Conservation (phyloP, 1,140 invertebrate species). For the Sarcophaga bullata region DNA sequence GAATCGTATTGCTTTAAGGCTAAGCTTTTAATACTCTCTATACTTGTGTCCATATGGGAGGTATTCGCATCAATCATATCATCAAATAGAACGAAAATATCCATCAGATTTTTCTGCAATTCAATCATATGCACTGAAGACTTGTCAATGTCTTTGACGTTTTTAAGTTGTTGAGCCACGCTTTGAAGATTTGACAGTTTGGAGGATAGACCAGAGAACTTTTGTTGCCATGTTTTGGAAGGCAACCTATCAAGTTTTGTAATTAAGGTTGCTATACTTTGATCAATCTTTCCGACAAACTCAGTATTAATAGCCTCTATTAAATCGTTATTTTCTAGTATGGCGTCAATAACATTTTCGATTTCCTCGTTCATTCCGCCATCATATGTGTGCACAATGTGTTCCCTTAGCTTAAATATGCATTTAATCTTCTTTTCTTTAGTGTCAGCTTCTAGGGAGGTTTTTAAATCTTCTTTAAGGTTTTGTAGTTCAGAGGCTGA, state of each 20-base stretch:
- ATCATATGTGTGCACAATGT: slow-evolving; percentile 62
- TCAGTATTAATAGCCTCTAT: slow-evolving; percentile 47
- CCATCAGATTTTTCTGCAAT: slow-evolving; percentile 57
- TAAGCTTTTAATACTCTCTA: slow-evolving; percentile 17
- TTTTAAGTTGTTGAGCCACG: slow-evolving; percentile 49
- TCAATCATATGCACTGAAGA: slow-evolving; percentile 54
- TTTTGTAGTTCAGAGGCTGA: neutral
- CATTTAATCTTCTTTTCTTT: slow-evolving; percentile 46
- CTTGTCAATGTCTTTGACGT: slow-evolving; percentile 48
- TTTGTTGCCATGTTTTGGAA: slow-evolving; percentile 47
- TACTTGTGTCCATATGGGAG: neutral
- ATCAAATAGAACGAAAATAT: slow-evolving; percentile 56
- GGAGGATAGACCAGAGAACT: slow-evolving; percentile 46
- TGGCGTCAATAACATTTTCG: slow-evolving; percentile 52
- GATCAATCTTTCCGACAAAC: slow-evolving; percentile 39
- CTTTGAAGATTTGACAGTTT: slow-evolving; percentile 52
- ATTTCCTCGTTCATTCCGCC: slow-evolving; percentile 44
- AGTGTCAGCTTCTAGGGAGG: neutral
- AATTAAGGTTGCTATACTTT: neutral
- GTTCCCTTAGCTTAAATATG: slow-evolving; percentile 56
- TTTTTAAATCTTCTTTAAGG: slow-evolving; percentile 21
- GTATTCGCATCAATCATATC: slow-evolving; percentile 42
- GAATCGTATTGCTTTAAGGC: slow-evolving; percentile 32
- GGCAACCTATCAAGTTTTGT: neutral
- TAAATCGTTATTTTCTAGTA: slow-evolving; percentile 48